Evolutionary conservation across 2,888 invertebrate species (phyloP).

Genomic region (Pammene fasciana): DNA sequence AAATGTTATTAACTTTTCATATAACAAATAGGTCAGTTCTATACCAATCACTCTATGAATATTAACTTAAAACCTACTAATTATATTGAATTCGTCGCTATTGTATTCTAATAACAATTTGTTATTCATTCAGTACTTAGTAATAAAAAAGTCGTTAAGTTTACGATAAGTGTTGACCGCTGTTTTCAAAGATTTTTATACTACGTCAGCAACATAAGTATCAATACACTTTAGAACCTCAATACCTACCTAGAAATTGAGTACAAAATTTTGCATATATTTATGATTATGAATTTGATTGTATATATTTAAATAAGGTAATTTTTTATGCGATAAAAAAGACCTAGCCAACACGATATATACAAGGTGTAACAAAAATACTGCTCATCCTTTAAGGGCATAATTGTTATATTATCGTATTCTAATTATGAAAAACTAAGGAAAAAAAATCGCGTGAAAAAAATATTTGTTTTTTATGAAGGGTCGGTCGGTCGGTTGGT

Average conservation of each 20-base stretch:
- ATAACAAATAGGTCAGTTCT: conserved; percentile 16
- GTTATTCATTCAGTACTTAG: conserved; percentile 49
- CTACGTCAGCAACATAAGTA: background rate
- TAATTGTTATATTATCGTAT: no score
- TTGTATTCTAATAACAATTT: conserved; percentile 56
- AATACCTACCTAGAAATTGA: no score
- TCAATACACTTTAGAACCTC: background rate
- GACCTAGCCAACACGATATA: no score
- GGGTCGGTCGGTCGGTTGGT: no score
- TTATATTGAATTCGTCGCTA: conserved; percentile 50
- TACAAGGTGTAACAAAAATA: no score
- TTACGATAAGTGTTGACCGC: background rate
- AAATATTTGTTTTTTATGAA: no score
- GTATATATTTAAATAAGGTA: background rate
- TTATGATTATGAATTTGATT: background rate
- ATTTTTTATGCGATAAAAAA: background rate
- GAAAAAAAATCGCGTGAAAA: no score
- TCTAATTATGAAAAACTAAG: no score
- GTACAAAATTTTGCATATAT: background rate
- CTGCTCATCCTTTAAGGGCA: no score
- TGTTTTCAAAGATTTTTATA: background rate
- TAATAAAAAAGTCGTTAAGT: conserved; percentile 43
- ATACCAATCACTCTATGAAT: conserved; percentile 13
- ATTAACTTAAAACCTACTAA: conserved; percentile 25
- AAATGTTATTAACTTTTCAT: background rate